Conservation (phyloP, 2,888 invertebrate genomes). For the Ceriagrion tenellum region DNA sequence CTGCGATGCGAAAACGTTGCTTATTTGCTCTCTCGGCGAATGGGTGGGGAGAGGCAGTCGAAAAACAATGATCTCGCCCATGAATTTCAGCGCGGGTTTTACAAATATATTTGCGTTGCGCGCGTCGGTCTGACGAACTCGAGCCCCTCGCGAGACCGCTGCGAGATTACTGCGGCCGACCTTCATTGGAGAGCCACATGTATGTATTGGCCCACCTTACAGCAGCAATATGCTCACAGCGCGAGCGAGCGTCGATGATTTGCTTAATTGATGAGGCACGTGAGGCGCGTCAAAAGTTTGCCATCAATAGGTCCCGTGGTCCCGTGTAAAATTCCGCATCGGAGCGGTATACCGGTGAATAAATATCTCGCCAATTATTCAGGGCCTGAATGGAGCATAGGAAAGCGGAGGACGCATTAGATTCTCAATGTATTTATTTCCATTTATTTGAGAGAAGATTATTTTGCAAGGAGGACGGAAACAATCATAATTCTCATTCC, state of each 20-base stretch:
- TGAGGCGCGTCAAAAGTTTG: background rate
- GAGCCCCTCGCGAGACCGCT: background rate
- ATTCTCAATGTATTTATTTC: background rate
- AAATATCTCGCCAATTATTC: background rate
- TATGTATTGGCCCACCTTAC: background rate
- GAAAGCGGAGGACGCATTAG: background rate
- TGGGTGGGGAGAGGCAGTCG: background rate
- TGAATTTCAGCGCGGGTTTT: slow-evolving; percentile 1
- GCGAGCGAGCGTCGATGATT: background rate
- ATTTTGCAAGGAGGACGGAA: background rate
- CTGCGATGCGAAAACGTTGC: slow-evolving; percentile 2
- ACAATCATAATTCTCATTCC: background rate
- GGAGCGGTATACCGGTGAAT: background rate
- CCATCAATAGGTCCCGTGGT: background rate
- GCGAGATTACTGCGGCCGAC: background rate
- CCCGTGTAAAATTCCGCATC: background rate
- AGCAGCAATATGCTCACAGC: background rate
- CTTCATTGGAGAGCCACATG: background rate
- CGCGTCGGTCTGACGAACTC: background rate
- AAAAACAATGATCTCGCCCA: slow-evolving; percentile 16
- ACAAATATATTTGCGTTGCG: background rate
- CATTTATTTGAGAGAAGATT: background rate
- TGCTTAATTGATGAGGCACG: slow-evolving; percentile 9
- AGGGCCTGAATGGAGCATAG: background rate
- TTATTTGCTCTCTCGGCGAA: background rate